Evolutionary conservation across 2,797 vertebrate genomes (phyloP).

Genomic region (Mormyrus proboscirostris): DNA sequence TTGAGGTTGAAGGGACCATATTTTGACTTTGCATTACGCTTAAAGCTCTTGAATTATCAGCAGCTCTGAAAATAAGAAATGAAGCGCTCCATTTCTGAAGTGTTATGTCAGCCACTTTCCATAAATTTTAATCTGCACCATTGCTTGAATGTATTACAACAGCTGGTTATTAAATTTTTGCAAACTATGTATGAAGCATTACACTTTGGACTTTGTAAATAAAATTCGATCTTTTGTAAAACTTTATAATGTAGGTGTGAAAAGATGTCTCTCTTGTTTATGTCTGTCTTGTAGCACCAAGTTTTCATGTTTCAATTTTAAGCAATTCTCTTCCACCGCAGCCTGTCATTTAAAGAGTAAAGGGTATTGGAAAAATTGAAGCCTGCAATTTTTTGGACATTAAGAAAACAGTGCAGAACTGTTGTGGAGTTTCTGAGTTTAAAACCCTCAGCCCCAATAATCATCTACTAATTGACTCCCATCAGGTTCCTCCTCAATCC

Average conservation of each 20-base stretch:
- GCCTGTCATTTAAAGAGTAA: neutral
- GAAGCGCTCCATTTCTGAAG: neutral
- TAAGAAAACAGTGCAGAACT: neutral
- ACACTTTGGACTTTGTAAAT: neutral
- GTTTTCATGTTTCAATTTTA: neutral
- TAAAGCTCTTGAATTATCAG: neutral
- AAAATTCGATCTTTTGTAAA: neutral
- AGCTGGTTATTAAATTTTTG: neutral
- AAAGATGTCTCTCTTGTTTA: no score
- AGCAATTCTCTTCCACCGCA: neutral
- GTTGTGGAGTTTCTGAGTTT: neutral
- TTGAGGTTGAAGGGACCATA: neutral
- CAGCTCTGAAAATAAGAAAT: neutral
- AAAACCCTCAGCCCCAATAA: neutral
- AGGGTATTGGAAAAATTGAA: neutral
- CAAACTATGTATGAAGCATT: neutral
- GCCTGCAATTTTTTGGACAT: neutral
- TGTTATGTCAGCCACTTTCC: neutral
- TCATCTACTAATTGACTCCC: neutral
- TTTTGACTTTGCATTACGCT: neutral
- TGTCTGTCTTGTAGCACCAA: neutral
- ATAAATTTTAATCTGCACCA: neutral
- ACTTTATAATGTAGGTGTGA: neutral
- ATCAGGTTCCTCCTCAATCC: neutral
- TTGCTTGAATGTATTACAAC: neutral